Conservation (phyloP, 2,888 invertebrate genomes). For the Molorchus minor region DNA sequence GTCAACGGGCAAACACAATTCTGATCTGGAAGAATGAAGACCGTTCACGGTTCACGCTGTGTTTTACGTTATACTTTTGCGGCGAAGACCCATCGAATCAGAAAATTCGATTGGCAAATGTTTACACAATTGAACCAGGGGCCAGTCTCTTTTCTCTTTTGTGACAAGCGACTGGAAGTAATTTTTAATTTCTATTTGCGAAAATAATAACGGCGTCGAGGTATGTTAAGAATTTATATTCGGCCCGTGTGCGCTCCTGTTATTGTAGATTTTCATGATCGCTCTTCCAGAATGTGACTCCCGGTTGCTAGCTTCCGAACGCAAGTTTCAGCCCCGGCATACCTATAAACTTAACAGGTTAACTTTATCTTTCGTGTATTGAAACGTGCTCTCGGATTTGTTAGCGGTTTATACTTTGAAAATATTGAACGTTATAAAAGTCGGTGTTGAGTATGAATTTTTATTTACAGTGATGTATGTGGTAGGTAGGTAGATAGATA, state of each 20-base stretch:
- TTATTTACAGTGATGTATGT: too few species aligned
- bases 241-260: constrained; percentile 52
- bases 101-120: constrained; percentile 48
- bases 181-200: constrained; percentile 62
- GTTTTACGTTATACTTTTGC: constrained; percentile 23
- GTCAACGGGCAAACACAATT: constrained; percentile 15
- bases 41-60: constrained; percentile 20
- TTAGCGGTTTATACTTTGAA: neutral
- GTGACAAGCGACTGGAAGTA: constrained; percentile 56
- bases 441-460: too few species aligned
- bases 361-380: constrained; percentile 40
- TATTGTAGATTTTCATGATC: constrained; percentile 60
- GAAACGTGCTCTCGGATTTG: neutral
- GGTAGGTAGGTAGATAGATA: too few species aligned
- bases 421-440: neutral
- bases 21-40: constrained; percentile 14
- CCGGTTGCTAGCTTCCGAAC: constrained; percentile 40
- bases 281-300: constrained; percentile 60
- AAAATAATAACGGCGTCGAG: constrained; percentile 58
- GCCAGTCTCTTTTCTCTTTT: constrained; percentile 36
- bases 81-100: constrained; percentile 35
- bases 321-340: constrained; percentile 40
- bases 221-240: constrained; percentile 60
- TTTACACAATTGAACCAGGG: constrained; percentile 45
- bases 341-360: constrained; percentile 41